Conservation (phyloP, 1,140 invertebrate genomes). For the Sminthurides bifidus region DNA sequence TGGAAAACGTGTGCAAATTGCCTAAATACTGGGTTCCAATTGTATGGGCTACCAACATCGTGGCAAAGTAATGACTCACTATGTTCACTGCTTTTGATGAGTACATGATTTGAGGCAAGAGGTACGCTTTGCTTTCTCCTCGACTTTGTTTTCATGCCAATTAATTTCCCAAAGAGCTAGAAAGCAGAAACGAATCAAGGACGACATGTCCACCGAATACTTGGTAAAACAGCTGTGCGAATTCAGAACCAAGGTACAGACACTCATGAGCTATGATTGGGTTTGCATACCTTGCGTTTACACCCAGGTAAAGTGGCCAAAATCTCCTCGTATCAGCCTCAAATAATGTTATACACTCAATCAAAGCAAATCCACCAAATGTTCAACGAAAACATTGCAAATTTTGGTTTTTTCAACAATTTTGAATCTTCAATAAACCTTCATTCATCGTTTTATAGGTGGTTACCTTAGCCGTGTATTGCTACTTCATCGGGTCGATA, state of each 20-base stretch:
- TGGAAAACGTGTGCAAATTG: conserved; percentile 64
- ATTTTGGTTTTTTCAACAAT: too few species aligned
- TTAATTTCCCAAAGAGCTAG: conserved; percentile 43
- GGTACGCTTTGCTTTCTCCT: too few species aligned
- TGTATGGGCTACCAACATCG: conserved; percentile 80
- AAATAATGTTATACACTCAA: too few species aligned
- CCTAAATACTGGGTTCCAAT: conserved; percentile 90
- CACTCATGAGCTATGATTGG: conserved; percentile 70
- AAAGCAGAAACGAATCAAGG: conserved; percentile 77
- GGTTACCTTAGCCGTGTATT: too few species aligned
- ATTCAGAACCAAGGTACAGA: conserved; percentile 70
- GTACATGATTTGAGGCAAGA: too few species aligned
- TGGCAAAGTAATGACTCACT: conserved; percentile 45
- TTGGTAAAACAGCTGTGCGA: conserved; percentile 80
- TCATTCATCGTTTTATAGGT: too few species aligned
- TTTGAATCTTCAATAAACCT: too few species aligned
- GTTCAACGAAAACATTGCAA: too few species aligned
- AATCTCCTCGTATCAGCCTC: too few species aligned
- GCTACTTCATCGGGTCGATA: too few species aligned
- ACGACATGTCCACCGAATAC: conserved; percentile 82
- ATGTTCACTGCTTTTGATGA: not conserved
- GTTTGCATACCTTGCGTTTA: conserved; percentile 86
- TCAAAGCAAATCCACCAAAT: too few species aligned
- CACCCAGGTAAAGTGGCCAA: conserved; percentile 67
- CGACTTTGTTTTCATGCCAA: too few species aligned